Percentiles rank a stretch among this genome's conserved stretches.
Evolutionary conservation across 2,888 invertebrate genomes (phyloP).

Genomic region (Apamea monoglypha): DNA sequence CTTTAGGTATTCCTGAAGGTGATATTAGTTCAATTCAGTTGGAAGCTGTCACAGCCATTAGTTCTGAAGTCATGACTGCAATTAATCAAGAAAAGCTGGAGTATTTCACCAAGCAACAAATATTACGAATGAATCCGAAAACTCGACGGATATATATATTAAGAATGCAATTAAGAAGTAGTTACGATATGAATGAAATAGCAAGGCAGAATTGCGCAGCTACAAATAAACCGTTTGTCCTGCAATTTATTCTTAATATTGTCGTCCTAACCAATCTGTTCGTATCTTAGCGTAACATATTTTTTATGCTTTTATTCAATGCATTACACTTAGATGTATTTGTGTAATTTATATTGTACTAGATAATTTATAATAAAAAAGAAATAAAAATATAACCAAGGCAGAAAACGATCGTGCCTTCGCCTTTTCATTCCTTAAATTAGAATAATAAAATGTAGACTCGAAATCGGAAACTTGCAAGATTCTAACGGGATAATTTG

Average conservation of each 20-base stretch:
- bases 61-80: slow-evolving; percentile 76
- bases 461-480: background rate
- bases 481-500: background rate
- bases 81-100: slow-evolving; percentile 81
- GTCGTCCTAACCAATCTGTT: slow-evolving; percentile 46
- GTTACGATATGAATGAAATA: slow-evolving; percentile 81
- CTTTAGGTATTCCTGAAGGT: slow-evolving; percentile 78
- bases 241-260: slow-evolving; percentile 42
- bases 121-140: slow-evolving; percentile 80
- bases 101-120: slow-evolving; percentile 84
- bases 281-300: background rate
- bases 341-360: background rate
- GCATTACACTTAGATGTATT: background rate
- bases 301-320: background rate
- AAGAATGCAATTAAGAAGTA: slow-evolving; percentile 81
- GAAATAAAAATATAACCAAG: background rate
- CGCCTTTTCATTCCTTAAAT: background rate
- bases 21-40: slow-evolving; percentile 83
- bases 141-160: slow-evolving; percentile 82
- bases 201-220: slow-evolving; percentile 62
- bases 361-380: background rate
- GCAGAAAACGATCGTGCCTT: slow-evolving; percentile 17
- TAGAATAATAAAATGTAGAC: too few relatives aligned
- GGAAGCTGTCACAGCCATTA: slow-evolving; percentile 83
- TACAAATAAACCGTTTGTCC: slow-evolving; percentile 17